Conservation (phyloP, 2,797 vertebrate species). For the Momotus momota region DNA sequence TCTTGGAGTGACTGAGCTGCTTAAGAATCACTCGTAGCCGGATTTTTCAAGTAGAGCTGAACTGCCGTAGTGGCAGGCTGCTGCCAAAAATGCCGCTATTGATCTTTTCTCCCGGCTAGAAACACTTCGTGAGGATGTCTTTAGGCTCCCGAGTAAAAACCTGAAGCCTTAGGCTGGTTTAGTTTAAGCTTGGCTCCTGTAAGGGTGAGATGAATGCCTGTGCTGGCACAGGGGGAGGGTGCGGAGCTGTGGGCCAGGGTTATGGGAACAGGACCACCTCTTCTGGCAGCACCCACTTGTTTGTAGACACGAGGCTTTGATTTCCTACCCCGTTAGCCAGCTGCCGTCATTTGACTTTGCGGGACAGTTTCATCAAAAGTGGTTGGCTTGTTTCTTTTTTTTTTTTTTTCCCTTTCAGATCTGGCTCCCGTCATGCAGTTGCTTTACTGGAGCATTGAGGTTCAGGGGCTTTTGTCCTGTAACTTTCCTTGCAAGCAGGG, state of each 20-base stretch:
- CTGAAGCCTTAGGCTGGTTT: neutral
- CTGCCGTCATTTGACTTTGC: neutral
- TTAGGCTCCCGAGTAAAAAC: neutral
- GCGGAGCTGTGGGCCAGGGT: neutral
- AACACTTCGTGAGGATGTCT: neutral
- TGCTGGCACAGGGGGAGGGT: neutral
- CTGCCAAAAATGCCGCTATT: neutral
- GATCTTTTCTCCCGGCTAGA: neutral
- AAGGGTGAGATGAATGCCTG: fast-evolving
- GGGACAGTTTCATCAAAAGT: neutral
- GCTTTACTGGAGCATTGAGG: neutral
- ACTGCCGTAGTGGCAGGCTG: neutral
- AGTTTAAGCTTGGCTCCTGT: neutral
- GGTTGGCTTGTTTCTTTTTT: neutral
- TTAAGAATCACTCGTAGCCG: neutral
- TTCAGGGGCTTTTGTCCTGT: neutral
- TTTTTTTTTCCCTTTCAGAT: neutral
- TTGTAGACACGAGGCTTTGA: neutral
- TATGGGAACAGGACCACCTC: neutral
- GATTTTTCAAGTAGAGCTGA: neutral
- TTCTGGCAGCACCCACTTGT: neutral
- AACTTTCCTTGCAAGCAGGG: neutral
- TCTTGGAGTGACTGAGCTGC: neutral
- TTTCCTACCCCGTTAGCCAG: neutral
- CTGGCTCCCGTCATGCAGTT: neutral